Evolutionary conservation across 2,113 vertebrate genomes (phyloP).

Genomic region (Aphyosemion australe): DNA sequence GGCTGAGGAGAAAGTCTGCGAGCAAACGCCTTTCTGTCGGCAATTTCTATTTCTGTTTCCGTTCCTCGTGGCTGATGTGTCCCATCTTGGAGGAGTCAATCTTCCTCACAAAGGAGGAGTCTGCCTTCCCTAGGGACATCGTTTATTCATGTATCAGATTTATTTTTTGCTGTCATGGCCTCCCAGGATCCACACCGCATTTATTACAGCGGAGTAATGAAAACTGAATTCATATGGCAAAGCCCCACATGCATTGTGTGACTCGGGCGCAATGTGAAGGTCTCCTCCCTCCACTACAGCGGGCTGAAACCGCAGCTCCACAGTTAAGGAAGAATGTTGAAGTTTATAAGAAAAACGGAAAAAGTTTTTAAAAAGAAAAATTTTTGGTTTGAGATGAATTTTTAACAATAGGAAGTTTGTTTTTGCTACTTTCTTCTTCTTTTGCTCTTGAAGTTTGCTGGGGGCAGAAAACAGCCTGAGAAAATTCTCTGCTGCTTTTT

Average conservation of each 20-base stretch:
- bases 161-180: conserved; percentile 76
- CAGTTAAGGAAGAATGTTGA: conserved; percentile 28
- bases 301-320: conserved; percentile 12
- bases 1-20: conserved; percentile 57
- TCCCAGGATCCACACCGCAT: conserved; percentile 73
- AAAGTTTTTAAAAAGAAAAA: conserved; percentile 37
- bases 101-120: conserved; percentile 78
- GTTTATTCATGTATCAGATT: conserved; percentile 83
- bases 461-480: neutral
- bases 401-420: conserved; percentile 31
- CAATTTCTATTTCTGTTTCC: conserved; percentile 74
- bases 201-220: conserved; percentile 75
- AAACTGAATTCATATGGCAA: conserved; percentile 77
- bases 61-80: conserved; percentile 73
- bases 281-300: conserved; percentile 56
- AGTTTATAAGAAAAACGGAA: conserved; percentile 8
- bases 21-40: conserved; percentile 57
- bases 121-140: conserved; percentile 70
- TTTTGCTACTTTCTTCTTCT: conserved; percentile 17
- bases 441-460: conserved; percentile 15
- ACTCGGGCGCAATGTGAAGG: conserved; percentile 58
- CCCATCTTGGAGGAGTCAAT: conserved; percentile 80
- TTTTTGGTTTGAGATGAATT: conserved; percentile 25
- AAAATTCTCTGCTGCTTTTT: conserved; percentile 8
- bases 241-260: conserved; percentile 64